phyloP scores from a whole-genome alignment of 2,113 vertebrate genomes.

The Vidua chalybeata region DNA sequence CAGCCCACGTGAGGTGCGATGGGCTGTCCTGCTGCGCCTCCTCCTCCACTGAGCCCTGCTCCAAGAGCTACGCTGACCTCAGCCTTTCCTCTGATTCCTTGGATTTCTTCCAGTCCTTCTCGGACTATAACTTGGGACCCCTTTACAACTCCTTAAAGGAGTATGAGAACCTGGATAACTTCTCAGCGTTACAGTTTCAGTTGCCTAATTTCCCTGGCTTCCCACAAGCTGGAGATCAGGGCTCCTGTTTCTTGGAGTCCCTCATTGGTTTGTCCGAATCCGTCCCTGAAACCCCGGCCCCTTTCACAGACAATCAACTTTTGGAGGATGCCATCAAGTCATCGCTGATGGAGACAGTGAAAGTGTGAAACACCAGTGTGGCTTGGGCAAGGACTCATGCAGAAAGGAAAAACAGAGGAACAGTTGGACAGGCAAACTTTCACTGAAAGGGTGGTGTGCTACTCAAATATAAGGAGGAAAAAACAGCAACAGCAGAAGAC shows the following conservation, averaged over 20 bases:
- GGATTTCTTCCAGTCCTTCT: slow-evolving; percentile 92
- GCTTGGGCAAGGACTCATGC: neutral
- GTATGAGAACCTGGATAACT: slow-evolving; percentile 87
- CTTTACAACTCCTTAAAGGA: slow-evolving; percentile 90
- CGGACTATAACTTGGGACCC: slow-evolving; percentile 89
- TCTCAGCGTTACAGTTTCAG: slow-evolving; percentile 82
- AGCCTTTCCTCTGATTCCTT: slow-evolving; percentile 92
- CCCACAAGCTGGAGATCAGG: slow-evolving; percentile 77
- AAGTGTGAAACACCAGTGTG: slow-evolving; percentile 70
- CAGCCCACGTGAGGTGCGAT: slow-evolving; percentile 7
- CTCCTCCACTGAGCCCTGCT: slow-evolving; percentile 71
- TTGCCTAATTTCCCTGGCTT: slow-evolving; percentile 84
- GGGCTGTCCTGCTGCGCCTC: slow-evolving; percentile 75
- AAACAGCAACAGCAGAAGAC: neutral
- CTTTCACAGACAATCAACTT: slow-evolving; percentile 91
- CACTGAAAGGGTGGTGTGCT: neutral
- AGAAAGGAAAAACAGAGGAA: neutral
- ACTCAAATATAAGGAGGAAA: neutral
- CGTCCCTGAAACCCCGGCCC: slow-evolving; percentile 80
- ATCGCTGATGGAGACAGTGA: slow-evolving; percentile 88
- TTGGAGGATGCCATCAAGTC: slow-evolving; percentile 90
- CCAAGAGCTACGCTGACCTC: slow-evolving; percentile 88
- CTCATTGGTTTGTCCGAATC: slow-evolving; percentile 91
- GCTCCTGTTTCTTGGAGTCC: slow-evolving; percentile 90
- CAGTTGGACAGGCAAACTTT: neutral